Conservation (phyloP, 2,888 invertebrate genomes). For the Ennomos fuscantarius region DNA sequence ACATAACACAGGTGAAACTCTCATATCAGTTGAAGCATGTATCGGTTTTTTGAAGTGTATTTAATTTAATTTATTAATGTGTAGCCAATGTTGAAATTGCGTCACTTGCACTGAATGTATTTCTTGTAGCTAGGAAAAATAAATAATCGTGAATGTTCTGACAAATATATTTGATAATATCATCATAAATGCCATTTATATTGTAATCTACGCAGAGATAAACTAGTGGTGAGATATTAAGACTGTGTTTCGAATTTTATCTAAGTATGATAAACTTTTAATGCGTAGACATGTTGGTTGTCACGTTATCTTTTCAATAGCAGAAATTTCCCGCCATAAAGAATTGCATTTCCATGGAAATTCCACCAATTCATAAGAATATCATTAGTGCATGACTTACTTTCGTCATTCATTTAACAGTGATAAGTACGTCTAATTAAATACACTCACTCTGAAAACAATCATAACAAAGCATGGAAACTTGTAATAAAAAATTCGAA, state of each 20-base stretch:
- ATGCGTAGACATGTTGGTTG: slow-evolving; percentile 23
- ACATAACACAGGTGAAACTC: slow-evolving; percentile 2
- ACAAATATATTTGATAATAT: too few relatives aligned
- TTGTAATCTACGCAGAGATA: slow-evolving; percentile 18
- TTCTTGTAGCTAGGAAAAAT: too few relatives aligned
- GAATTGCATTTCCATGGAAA: slow-evolving; percentile 13
- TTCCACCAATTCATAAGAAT: slow-evolving; percentile 5
- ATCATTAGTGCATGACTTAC: neutral
- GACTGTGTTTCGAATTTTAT: slow-evolving; percentile 21
- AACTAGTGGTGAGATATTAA: slow-evolving; percentile 23
- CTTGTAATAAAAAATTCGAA: slow-evolving; percentile 21
- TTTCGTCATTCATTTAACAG: slow-evolving; percentile 9
- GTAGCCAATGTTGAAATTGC: slow-evolving; percentile 1
- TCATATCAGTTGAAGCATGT: slow-evolving; percentile 14
- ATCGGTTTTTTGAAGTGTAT: slow-evolving; percentile 3
- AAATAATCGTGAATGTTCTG: too few relatives aligned
- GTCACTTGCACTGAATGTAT: neutral
- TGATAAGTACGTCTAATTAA: slow-evolving; percentile 17
- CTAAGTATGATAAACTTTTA: slow-evolving; percentile 28
- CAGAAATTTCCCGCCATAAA: slow-evolving; percentile 14
- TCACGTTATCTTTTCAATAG: slow-evolving; percentile 31
- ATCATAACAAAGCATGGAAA: slow-evolving; percentile 17
- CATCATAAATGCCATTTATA: neutral
- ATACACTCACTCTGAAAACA: slow-evolving; percentile 2
- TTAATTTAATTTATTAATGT: slow-evolving; percentile 2